phyloP scores from a whole-genome alignment of 2,113 vertebrate species.

The Dissostichus mawsoni region DNA sequence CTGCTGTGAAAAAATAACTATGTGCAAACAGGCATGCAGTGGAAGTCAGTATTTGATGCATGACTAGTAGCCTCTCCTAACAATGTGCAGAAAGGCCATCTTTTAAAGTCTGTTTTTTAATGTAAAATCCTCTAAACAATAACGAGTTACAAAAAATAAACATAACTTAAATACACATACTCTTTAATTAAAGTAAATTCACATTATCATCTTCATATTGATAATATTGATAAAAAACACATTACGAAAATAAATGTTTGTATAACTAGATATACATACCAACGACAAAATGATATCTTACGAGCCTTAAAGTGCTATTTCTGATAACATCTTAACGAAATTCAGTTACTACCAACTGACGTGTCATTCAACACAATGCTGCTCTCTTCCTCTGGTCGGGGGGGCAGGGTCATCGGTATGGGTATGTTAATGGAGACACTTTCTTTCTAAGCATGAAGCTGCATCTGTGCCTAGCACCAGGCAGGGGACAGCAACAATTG shows the following conservation, averaged over 20 bases:
- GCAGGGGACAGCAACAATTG: background rate
- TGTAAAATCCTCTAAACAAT: background rate
- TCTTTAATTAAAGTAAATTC: too few species aligned
- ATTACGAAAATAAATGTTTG: too few species aligned
- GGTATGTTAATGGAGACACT: background rate
- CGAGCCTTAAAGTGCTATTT: background rate
- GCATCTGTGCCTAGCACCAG: background rate
- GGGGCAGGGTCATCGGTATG: background rate
- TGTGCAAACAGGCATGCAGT: background rate
- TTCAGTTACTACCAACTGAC: background rate
- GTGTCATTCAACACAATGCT: background rate
- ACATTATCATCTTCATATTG: too few species aligned
- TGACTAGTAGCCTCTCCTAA: background rate
- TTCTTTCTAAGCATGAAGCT: background rate
- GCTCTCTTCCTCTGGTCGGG: background rate
- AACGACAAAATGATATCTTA: background rate
- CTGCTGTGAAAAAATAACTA: background rate
- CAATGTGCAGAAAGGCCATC: background rate
- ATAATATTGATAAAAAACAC: too few species aligned
- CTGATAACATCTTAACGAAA: background rate
- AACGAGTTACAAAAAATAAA: background rate
- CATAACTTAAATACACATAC: background rate
- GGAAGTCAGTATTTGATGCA: background rate
- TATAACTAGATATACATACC: too few species aligned
- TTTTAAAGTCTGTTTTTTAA: background rate